Evolutionary conservation across 2,888 invertebrate species (phyloP).

Genomic region (Thymelicus lineola): DNA sequence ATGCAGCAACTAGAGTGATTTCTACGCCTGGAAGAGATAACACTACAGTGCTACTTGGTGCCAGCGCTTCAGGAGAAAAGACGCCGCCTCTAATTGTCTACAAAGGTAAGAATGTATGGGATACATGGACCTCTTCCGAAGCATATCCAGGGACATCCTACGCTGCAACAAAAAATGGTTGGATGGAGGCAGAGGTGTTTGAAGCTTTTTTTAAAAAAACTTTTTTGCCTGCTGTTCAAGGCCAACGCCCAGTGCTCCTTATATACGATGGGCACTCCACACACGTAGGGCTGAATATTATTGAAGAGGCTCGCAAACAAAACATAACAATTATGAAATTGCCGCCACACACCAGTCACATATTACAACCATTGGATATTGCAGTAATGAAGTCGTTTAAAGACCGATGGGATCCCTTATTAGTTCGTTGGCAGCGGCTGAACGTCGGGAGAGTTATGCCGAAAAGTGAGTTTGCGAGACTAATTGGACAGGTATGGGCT

Average conservation of each 20-base stretch:
- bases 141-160: slow-evolving; percentile 22
- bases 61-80: slow-evolving; percentile 48
- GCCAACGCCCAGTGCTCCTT: slow-evolving; percentile 7
- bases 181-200: slow-evolving; percentile 36
- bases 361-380: slow-evolving; percentile 47
- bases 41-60: slow-evolving; percentile 45
- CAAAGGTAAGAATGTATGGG: slow-evolving; percentile 50
- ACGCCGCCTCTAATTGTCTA: slow-evolving; percentile 48
- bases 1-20: slow-evolving; percentile 43
- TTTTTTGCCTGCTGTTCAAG: slow-evolving; percentile 4
- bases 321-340: slow-evolving; percentile 8
- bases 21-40: slow-evolving; percentile 47
- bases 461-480: slow-evolving; percentile 46
- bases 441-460: slow-evolving; percentile 40
- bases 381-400: slow-evolving; percentile 47
- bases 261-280: slow-evolving; percentile 39
- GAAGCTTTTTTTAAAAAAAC: slow-evolving; percentile 18
- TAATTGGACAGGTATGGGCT: slow-evolving; percentile 46
- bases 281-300: slow-evolving; percentile 34
- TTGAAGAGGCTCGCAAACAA: slow-evolving; percentile 12
- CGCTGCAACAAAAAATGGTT: slow-evolving; percentile 32
- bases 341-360: slow-evolving; percentile 44
- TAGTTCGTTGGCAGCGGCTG: slow-evolving; percentile 47
- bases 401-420: slow-evolving; percentile 44
- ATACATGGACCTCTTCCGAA: slow-evolving; percentile 46